Conservation (phyloP, 1,140 invertebrate species). For the Drosophila cardini region DNA sequence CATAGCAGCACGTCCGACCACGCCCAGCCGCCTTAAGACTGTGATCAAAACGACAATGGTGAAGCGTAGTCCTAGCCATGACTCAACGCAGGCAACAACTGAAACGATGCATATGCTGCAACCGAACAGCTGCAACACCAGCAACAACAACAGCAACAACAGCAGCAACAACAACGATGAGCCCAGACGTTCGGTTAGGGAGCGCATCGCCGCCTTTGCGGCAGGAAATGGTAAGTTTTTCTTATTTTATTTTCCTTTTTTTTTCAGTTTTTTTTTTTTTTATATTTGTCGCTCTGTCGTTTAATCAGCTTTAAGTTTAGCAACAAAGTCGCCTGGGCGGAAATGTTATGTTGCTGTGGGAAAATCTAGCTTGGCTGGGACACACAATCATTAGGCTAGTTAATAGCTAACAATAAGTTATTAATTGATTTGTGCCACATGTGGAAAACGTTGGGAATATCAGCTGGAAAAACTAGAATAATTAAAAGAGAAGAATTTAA, state of each 20-base stretch:
- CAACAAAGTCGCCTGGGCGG: conserved; percentile 61
- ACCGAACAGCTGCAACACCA: conserved; percentile 58
- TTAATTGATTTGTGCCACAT: conserved; percentile 61
- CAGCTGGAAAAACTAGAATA: no score
- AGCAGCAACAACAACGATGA: conserved; percentile 54
- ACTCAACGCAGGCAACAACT: conserved; percentile 67
- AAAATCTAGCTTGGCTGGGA: conserved; percentile 45
- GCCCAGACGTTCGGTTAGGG: conserved; percentile 79
- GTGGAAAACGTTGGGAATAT: neutral
- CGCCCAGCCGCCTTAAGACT: conserved; percentile 83
- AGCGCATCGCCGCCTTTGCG: conserved; percentile 83
- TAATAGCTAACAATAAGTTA: conserved; percentile 66
- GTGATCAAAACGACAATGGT: conserved; percentile 85
- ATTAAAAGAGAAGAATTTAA: no score
- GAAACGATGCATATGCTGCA: conserved; percentile 61
- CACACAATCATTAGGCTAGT: conserved; percentile 71
- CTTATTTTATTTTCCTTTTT: conserved; percentile 28
- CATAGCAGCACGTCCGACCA: conserved; percentile 77
- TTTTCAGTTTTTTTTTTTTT: conserved; percentile 59
- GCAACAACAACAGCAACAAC: conserved; percentile 58
- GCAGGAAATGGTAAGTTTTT: conserved; percentile 84
- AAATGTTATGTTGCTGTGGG: conserved; percentile 66
- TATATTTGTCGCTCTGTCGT: conserved; percentile 13
- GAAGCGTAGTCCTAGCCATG: conserved; percentile 83
- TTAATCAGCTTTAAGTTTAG: conserved; percentile 72